Evolutionary conservation across 92 coral and sea anemone genomes (phyloP), one percentile per base, ranked within the genome.

Genomic region (Zoanthus sansibaricus): DNA sequence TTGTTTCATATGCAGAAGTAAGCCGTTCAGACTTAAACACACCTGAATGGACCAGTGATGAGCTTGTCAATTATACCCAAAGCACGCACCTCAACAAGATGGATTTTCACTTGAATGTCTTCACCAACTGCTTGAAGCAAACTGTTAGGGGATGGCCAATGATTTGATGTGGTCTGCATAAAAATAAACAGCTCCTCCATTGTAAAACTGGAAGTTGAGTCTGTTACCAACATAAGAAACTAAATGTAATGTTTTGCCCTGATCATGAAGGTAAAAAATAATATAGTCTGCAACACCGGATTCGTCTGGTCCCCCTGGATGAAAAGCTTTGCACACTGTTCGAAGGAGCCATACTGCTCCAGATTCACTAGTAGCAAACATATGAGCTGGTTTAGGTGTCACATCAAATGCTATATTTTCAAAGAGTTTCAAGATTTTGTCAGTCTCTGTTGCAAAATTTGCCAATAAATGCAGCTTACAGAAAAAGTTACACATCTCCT

Each of bases 391-490:
- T 31, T 83, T 78, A 68, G 61, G 72, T 69, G 69, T 71, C 70
- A 78, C 58, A 67, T 83, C 87, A 47, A 66, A 49, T 70, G 87
- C 87, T 71, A 77, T 77, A 42, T 70, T 67, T 33, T 83, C 87
- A 68, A 83, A 83, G 67, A 83, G 44, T 71, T 83, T 83, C 71
- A 83, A 70, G 68, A 72, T 72, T 69, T 83, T 70, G 70, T 83
- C 75, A 37, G 42, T 37, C 42, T 37, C 42, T 6, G 56, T 17
- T 72, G 77, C 77, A 45, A 72, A 72, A 72, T 44, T 72, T 45
- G 77, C 77, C 17, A 45, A 44, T 18, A 45, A 72, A 42, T 72
- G 33, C 17, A 72, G 16, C 77, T 72, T 72, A 72, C 54, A 44
- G 44, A 72, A 72, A 72, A 42, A 44, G 17, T 17, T 17, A 11